Evolutionary conservation across 53 echinoderm and acorn worm species (phyloP).

Genomic region (Apostichopus leukothele): DNA sequence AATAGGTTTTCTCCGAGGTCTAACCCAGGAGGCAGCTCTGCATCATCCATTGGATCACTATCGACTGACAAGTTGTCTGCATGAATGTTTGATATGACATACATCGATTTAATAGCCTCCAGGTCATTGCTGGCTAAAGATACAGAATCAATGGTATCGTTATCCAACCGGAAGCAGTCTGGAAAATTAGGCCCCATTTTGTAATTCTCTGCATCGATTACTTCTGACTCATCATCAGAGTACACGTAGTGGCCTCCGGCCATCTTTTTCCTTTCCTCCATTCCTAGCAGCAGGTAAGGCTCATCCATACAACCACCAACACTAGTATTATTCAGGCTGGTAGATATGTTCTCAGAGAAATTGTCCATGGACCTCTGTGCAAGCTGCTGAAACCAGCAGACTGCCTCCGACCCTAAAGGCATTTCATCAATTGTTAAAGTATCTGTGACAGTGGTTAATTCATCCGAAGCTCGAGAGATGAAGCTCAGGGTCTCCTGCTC

Average conservation of each 20-base stretch:
- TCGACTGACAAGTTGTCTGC: conserved; percentile 80
- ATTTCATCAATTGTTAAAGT: conserved; percentile 87
- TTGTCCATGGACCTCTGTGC: conserved; percentile 85
- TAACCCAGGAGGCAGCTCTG: conserved; percentile 72
- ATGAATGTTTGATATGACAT: conserved; percentile 85
- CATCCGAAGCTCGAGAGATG: conserved; percentile 86
- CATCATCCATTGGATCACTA: conserved; percentile 71
- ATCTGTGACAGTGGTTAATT: conserved; percentile 77
- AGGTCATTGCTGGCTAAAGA: conserved; percentile 80
- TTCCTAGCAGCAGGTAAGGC: conserved; percentile 69
- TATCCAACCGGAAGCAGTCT: conserved; percentile 60
- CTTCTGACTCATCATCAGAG: conserved; percentile 97
- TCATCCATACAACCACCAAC: conserved; percentile 83
- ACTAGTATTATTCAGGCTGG: conserved; percentile 80
- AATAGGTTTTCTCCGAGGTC: conserved; percentile 59
- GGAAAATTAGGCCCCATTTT: conserved; percentile 54
- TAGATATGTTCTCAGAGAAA: conserved; percentile 85
- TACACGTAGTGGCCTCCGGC: conserved; percentile 89
- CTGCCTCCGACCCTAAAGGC: conserved; percentile 92
- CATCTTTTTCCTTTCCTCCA: conserved; percentile 71
- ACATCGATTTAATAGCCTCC: conserved; percentile 95
- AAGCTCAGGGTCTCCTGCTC: conserved; percentile 93
- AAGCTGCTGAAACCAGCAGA: conserved; percentile 83
- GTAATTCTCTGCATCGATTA: conserved; percentile 74
- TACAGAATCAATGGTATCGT: conserved; percentile 73